These are phyloP conservation scores for Tetraodon nigroviridis DNA, from an alignment of 2,113 vertebrate genomes.

Conservation along the genomic window DNA sequence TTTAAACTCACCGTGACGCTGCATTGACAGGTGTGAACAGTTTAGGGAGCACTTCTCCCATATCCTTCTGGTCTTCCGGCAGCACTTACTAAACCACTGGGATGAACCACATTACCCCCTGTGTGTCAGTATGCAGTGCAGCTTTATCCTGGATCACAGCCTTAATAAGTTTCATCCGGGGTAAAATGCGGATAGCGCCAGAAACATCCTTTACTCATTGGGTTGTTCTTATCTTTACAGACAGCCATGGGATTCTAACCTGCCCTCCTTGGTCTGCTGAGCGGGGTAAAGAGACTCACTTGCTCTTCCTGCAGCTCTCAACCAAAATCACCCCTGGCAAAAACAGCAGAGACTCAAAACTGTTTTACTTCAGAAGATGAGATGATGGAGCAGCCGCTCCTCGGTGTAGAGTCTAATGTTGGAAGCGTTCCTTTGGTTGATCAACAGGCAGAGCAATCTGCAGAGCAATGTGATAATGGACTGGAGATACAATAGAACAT, in stretches of 20 bases:
- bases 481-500: slow-evolving; percentile 7
- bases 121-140: slow-evolving; percentile 26
- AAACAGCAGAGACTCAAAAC: background rate
- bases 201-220: slow-evolving; percentile 17
- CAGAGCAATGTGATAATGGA: slow-evolving; percentile 3
- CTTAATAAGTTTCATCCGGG: slow-evolving; percentile 31
- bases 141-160: slow-evolving; percentile 34
- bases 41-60: slow-evolving; percentile 6
- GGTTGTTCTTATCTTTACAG: slow-evolving; percentile 31
- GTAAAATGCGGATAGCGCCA: slow-evolving; percentile 21
- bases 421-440: background rate
- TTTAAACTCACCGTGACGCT: slow-evolving; percentile 1
- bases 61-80: background rate
- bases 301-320: slow-evolving; percentile 1
- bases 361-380: background rate
- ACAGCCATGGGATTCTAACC: slow-evolving; percentile 22
- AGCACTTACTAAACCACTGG: slow-evolving; percentile 17
- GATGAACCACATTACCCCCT: slow-evolving; percentile 21
- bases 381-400: too few relatives aligned
- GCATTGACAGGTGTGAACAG: slow-evolving; percentile 9
- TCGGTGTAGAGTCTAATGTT: background rate
- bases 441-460: background rate
- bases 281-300: slow-evolving; percentile 6
- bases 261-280: slow-evolving; percentile 20
- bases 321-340: background rate